phyloP scores from a whole-genome alignment of 2,113 vertebrate genomes.

The Cathartes aura region DNA sequence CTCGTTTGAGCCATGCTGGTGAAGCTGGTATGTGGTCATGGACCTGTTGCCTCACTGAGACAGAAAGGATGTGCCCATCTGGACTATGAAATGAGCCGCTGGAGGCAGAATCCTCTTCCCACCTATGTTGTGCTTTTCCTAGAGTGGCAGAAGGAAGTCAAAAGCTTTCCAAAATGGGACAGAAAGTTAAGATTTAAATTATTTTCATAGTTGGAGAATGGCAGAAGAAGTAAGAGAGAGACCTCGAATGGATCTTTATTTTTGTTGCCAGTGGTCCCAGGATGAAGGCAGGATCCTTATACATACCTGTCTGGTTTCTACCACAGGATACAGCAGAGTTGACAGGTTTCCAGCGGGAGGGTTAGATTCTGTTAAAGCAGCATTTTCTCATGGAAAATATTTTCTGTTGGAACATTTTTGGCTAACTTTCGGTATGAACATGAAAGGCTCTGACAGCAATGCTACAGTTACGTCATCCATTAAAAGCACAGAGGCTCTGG shows the following conservation, averaged over 20 bases:
- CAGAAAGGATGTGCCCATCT: background rate
- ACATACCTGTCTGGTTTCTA: background rate
- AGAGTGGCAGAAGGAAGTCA: background rate
- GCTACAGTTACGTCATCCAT: background rate
- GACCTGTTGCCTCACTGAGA: background rate
- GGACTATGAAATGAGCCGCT: background rate
- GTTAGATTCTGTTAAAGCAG: background rate
- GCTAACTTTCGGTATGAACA: background rate
- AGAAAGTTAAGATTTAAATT: background rate
- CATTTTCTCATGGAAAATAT: slow-evolving; percentile 29
- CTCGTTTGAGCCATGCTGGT: background rate
- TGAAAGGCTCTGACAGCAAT: background rate
- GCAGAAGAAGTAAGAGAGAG: background rate
- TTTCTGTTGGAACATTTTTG: background rate
- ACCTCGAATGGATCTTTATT: background rate
- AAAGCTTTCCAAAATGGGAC: background rate
- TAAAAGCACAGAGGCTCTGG: background rate
- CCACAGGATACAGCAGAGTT: background rate
- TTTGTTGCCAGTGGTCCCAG: background rate
- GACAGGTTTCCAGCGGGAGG: background rate
- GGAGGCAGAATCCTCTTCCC: background rate
- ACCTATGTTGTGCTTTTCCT: background rate
- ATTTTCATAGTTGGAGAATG: background rate
- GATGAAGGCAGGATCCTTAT: background rate
- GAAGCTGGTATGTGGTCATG: background rate